Conservation (phyloP, 2,797 vertebrate genomes). For the Austrolebias charrua region DNA sequence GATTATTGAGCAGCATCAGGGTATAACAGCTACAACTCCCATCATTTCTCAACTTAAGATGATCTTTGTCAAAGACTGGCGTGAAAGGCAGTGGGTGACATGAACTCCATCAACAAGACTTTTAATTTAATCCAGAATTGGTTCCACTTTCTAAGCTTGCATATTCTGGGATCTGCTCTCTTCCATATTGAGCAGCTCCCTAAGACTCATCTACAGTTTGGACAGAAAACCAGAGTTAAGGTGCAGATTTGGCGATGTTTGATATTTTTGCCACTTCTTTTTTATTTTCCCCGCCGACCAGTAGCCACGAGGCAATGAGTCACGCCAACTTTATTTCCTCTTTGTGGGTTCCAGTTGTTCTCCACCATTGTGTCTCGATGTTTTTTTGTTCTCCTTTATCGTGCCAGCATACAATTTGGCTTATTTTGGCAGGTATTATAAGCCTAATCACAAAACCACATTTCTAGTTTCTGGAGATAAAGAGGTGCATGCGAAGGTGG, state of each 20-base stretch:
- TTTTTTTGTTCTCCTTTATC: slow-evolving; percentile 63
- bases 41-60: too few species aligned
- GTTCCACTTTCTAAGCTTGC: slow-evolving; percentile 16
- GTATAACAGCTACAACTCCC: too few species aligned
- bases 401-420: slow-evolving; percentile 29
- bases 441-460: slow-evolving; percentile 40
- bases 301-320: slow-evolving; percentile 62
- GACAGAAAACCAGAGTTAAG: slow-evolving; percentile 60
- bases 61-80: too few species aligned
- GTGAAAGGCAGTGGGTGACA: too few species aligned
- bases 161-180: slow-evolving; percentile 20
- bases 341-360: slow-evolving; percentile 52
- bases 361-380: slow-evolving; percentile 57
- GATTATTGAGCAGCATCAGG: too few species aligned
- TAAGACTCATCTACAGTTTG: slow-evolving; percentile 67
- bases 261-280: slow-evolving; percentile 44
- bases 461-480: slow-evolving; percentile 24
- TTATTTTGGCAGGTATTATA: slow-evolving; percentile 58
- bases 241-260: slow-evolving; percentile 46
- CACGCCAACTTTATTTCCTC: slow-evolving; percentile 60
- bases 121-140: not conserved
- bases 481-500: slow-evolving; percentile 29
- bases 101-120: too few species aligned
- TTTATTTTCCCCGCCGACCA: slow-evolving; percentile 45
- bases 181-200: slow-evolving; percentile 36